A percentile compares a stretch with the other conserved stretches of the same genome.
phyloP scores from a whole-genome alignment of 2,113 vertebrate species.

The Antechinus flavipes region DNA sequence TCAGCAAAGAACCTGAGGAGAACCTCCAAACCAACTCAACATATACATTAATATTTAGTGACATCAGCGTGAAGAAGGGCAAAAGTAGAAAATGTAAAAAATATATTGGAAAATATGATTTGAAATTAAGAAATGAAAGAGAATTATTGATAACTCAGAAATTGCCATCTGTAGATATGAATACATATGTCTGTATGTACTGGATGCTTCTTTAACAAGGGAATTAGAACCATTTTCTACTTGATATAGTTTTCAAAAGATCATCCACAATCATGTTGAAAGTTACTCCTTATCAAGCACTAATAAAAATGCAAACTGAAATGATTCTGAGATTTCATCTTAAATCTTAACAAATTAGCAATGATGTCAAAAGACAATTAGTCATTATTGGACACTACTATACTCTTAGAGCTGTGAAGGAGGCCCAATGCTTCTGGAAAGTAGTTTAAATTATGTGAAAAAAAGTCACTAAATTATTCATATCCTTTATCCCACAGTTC shows the following conservation, averaged over 20 bases:
- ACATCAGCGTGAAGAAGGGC: neutral
- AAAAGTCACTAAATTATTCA: neutral
- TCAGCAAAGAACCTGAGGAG: neutral
- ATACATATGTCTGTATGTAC: neutral
- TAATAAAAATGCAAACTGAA: neutral
- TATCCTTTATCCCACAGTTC: neutral
- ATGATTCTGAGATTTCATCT: neutral
- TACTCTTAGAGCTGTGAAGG: neutral
- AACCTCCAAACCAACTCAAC: neutral
- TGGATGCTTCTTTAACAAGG: neutral
- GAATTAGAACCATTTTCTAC: neutral
- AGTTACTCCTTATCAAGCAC: neutral
- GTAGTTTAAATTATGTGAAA: neutral
- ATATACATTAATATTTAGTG: neutral
- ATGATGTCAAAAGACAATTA: neutral
- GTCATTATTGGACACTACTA: neutral
- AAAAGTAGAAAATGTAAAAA: neutral
- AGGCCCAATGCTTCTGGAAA: neutral
- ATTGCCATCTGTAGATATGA: neutral
- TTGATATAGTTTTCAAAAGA: neutral
- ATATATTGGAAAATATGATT: neutral
- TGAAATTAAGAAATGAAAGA: neutral
- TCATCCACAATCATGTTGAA: neutral
- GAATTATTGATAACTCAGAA: neutral
- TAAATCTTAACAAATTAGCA: neutral